Evolutionary conservation across 2,797 vertebrate species (phyloP).

Genomic region (Chromobotia macracanthus): DNA sequence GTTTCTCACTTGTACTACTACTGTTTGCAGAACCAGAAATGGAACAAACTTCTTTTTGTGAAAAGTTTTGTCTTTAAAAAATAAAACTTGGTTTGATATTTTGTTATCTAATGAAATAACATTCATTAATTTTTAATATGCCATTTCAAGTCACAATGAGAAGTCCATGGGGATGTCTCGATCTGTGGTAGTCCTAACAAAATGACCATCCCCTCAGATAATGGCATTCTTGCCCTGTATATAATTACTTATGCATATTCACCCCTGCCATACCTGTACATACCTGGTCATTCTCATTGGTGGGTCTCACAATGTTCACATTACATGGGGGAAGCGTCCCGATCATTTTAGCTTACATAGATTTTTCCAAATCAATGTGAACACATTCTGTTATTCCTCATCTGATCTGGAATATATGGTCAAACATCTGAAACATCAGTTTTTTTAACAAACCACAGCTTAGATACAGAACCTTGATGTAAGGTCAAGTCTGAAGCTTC

Average conservation of each 20-base stretch:
- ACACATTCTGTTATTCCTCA: background rate
- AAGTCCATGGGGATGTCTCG: constrained; percentile 55
- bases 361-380: background rate
- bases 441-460: too few species aligned
- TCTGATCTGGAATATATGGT: background rate
- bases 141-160: background rate
- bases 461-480: too few species aligned
- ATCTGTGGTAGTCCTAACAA: constrained; percentile 69
- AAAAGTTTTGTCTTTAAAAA: too few species aligned
- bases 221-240: constrained; percentile 61
- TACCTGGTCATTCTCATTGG: constrained; percentile 24
- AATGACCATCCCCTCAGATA: constrained; percentile 17
- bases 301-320: background rate
- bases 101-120: background rate
- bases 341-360: background rate
- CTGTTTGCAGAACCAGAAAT: too few species aligned
- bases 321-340: background rate
- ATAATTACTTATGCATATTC: constrained; percentile 69
- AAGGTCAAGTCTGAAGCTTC: too few species aligned
- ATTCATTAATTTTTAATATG: background rate
- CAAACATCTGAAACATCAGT: too few species aligned
- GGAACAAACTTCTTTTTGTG: too few species aligned
- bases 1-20: too few species aligned
- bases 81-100: background rate
- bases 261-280: constrained; percentile 51